These are phyloP conservation scores for Cirrhinus molitorella DNA, from an alignment of 2,797 vertebrate species.

Conservation along the genomic window DNA sequence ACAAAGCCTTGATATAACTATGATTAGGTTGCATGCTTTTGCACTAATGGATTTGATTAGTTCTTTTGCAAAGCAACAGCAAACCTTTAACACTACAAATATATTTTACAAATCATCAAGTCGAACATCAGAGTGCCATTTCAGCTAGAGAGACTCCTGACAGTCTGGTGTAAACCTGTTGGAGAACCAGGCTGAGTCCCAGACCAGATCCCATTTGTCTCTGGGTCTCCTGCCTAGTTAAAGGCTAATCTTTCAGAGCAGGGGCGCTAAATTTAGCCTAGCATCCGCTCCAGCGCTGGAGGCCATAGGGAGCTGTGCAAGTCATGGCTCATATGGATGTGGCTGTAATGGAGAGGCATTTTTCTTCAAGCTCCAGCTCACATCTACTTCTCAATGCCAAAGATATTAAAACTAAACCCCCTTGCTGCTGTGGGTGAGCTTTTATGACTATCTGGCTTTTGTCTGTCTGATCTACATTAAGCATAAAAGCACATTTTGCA, in stretches of 20 bases:
- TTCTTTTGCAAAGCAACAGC: slow-evolving; percentile 4
- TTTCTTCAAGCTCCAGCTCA: slow-evolving; percentile 67
- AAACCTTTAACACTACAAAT: slow-evolving; percentile 2
- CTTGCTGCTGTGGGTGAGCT: slow-evolving; percentile 14
- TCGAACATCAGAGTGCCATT: slow-evolving; percentile 8
- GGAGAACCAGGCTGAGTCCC: slow-evolving; percentile 47
- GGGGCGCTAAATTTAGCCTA: slow-evolving; percentile 78
- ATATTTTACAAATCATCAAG: neutral
- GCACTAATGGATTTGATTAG: slow-evolving; percentile 10
- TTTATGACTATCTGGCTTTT: slow-evolving; percentile 8
- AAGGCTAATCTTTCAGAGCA: slow-evolving; percentile 63
- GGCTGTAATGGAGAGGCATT: slow-evolving; percentile 75
- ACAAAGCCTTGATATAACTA: neutral
- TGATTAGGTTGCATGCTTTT: slow-evolving; percentile 2
- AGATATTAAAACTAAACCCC: slow-evolving; percentile 5
- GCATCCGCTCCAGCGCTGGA: slow-evolving; percentile 60
- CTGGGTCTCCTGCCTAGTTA: slow-evolving; percentile 68
- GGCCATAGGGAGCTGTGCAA: slow-evolving; percentile 65
- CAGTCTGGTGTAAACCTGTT: slow-evolving; percentile 35
- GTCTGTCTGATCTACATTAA: slow-evolving; percentile 1
- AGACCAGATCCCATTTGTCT: slow-evolving; percentile 54
- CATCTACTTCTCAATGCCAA: slow-evolving; percentile 17
- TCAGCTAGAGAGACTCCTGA: slow-evolving; percentile 9
- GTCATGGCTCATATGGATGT: slow-evolving; percentile 77
- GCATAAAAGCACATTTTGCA: slow-evolving; percentile 12